Base-by-base conservation (phyloP, 2,888 invertebrate genomes). In the Coelogynopora nodosa region DNA sequence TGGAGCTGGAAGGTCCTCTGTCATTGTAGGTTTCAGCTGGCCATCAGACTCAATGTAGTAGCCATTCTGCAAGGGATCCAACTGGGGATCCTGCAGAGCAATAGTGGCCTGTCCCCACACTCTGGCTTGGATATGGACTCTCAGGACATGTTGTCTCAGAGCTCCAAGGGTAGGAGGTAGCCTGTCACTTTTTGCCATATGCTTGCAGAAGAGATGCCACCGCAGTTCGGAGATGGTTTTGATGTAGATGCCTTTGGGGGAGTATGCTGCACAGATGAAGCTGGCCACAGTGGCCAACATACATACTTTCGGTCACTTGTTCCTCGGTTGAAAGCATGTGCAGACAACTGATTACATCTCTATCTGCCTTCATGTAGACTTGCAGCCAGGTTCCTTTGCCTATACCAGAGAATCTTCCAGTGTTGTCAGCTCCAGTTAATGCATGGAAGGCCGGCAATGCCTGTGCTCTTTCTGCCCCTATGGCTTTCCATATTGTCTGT, bases 121-220 rank as follows among this genome's bases (percentile, higher is more conserved):
- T 30, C 31, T 29, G 13, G 84, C 26, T 28, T 86, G 86, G 31
- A 86, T 86, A 18, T 84, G 84, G 30, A 86, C 84, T 27, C 83
- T 86, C 31, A 31, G 26, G 84, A 86, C 27, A 31, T 86, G 86
- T 67, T 86, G 31, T 26, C 28, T 82, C 30, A 86, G 67, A 30
- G 85, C 74, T 29, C 85, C 85, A 23, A 87, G 81, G 23, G 87
- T 86, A 80, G 85, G 87, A 27, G 85, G 85, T 27, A 82, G 82
- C 2, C 28, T 82, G 13, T 82, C 82, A 82, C 82, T 29, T 2
- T 82, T 30, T 82, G 82, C 30, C 82, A 28, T 82, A 31, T 82
- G 82, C 27, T 82, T 85, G 84, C 84, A 86, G 13, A 87, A 87
- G 18, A 84, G 86, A 80, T 87, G 85, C 87, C 87, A 87, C 2